Conservation (phyloP, 2,797 vertebrate species). For the Girardinus metallicus region DNA sequence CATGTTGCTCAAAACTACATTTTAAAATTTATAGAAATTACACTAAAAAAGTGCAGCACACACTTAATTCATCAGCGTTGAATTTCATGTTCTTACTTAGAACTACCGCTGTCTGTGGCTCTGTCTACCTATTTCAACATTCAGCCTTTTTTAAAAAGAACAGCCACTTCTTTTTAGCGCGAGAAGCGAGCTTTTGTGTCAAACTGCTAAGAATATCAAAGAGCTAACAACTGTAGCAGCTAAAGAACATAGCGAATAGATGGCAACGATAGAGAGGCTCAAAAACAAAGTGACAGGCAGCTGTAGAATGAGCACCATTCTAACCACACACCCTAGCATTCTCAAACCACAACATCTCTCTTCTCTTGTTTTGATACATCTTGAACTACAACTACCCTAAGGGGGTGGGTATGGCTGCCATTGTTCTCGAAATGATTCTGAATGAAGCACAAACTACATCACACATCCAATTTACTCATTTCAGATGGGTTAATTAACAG, state of each 20-base stretch:
- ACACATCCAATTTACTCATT: not conserved
- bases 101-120: conserved; percentile 12
- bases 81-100: conserved; percentile 2
- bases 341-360: conserved; percentile 64
- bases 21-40: not conserved
- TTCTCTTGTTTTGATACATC: conserved; percentile 45
- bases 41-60: not conserved
- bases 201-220: conserved; percentile 7
- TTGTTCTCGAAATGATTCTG: conserved; percentile 29
- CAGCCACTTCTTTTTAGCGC: conserved; percentile 4
- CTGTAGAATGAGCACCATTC: conserved; percentile 54
- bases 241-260: conserved; percentile 42
- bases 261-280: conserved; percentile 47
- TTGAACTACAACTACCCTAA: conserved; percentile 45
- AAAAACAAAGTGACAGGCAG: conserved; percentile 59
- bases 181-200: not conserved
- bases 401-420: conserved; percentile 19
- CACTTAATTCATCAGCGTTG: not conserved
- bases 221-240: conserved; percentile 9
- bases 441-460: conserved; percentile 20
- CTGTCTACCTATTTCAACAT: conserved; percentile 16
- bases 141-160: not conserved
- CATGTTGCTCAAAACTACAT: no score
- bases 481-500: not conserved
- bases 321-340: conserved; percentile 67